Evolutionary conservation across 2,797 vertebrate species (phyloP).

Genomic region (Amphiprion clarkii): DNA sequence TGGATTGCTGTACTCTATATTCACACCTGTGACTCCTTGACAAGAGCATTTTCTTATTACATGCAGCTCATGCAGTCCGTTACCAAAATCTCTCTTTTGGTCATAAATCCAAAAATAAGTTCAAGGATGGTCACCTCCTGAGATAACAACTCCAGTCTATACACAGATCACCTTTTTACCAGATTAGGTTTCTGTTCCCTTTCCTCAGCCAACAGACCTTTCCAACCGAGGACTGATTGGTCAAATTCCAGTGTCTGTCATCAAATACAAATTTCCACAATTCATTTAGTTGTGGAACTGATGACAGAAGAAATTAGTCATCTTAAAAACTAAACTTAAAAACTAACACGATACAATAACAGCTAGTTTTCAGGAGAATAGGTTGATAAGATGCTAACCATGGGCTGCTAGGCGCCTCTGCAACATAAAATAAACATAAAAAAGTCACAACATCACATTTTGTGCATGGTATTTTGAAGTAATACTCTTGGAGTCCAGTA

Average conservation of each 20-base stretch:
- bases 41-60: constrained; percentile 20
- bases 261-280: neutral
- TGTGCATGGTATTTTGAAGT: neutral
- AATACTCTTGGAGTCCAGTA: neutral
- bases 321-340: neutral
- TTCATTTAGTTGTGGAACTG: neutral
- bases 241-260: constrained; percentile 2
- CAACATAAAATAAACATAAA: neutral
- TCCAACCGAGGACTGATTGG: constrained; percentile 1
- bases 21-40: constrained; percentile 15
- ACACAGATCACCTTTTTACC: constrained; percentile 26
- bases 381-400: neutral
- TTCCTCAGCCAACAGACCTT: constrained; percentile 12
- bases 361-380: neutral
- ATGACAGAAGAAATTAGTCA: neutral
- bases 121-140: constrained; percentile 35
- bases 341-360: neutral
- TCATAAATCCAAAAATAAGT: constrained; percentile 37
- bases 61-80: constrained; percentile 31
- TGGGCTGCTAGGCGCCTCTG: neutral
- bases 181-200: constrained; percentile 12
- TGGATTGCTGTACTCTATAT: constrained; percentile 14
- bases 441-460: neutral
- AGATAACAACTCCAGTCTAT: constrained; percentile 25
- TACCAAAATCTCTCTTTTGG: constrained; percentile 45